These are phyloP conservation scores for Hippocampus comes DNA, from an alignment of 2,113 vertebrate species.

Conservation along the genomic window DNA sequence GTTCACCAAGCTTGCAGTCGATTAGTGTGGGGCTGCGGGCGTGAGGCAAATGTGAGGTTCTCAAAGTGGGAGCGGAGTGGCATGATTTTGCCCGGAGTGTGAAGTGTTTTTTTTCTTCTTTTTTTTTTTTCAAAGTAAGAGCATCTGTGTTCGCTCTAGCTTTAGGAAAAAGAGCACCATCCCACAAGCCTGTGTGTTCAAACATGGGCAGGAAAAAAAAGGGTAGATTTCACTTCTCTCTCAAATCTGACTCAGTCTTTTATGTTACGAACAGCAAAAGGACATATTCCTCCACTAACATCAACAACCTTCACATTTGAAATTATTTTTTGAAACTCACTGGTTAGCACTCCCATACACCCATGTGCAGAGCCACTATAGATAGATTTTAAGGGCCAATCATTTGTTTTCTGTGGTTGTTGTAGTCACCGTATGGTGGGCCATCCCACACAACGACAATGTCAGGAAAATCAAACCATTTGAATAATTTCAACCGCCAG, in stretches of 20 bases:
- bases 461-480: neutral
- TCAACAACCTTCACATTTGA: neutral
- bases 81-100: slow-evolving; percentile 41
- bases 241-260: slow-evolving; percentile 21
- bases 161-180: slow-evolving; percentile 30
- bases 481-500: neutral
- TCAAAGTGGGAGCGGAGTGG: slow-evolving; percentile 33
- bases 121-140: slow-evolving; percentile 36
- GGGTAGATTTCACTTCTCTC: slow-evolving; percentile 13
- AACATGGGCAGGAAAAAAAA: slow-evolving; percentile 2
- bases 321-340: neutral
- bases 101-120: slow-evolving; percentile 9
- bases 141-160: slow-evolving; percentile 49
- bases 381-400: neutral
- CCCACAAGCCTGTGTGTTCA: slow-evolving; percentile 40
- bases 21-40: slow-evolving; percentile 22
- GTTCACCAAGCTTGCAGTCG: slow-evolving; percentile 7
- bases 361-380: neutral
- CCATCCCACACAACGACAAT: neutral
- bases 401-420: neutral
- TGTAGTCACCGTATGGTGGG: neutral
- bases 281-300: slow-evolving; percentile 4
- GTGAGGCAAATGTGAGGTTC: slow-evolving; percentile 9
- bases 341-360: neutral
- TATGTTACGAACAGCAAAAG: slow-evolving; percentile 9